Percentiles rank a stretch among this genome's conserved stretches.
These are phyloP conservation scores for Drosophila hawaiiensis DNA, from an alignment of 2,888 invertebrate species.

Conservation along the genomic window DNA sequence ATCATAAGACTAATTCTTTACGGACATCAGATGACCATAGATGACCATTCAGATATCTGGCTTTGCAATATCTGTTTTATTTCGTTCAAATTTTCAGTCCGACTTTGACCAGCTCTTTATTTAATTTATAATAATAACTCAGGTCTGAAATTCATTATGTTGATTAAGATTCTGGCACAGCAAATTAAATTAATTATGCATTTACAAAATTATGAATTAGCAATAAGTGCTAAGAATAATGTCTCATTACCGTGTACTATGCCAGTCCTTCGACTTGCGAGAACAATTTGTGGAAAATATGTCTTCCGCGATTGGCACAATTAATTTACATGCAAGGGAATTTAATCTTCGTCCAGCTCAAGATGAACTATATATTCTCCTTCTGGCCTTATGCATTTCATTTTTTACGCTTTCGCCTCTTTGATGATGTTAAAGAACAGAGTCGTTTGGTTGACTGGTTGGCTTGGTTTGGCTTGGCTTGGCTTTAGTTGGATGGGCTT, in stretches of 20 bases:
- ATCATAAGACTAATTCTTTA: neutral
- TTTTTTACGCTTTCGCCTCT: slow-evolving; percentile 16
- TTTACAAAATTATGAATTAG: neutral
- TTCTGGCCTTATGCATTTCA: slow-evolving; percentile 11
- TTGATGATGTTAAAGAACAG: slow-evolving; percentile 44
- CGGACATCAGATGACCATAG: neutral
- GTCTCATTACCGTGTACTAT: neutral
- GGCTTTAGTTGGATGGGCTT: slow-evolving; percentile 33
- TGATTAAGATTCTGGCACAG: neutral
- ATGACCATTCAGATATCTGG: neutral
- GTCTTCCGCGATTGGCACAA: too few relatives aligned
- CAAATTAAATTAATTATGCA: neutral
- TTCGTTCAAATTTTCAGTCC: neutral
- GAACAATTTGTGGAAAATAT: neutral
- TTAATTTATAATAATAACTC: neutral
- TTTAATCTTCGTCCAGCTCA: neutral
- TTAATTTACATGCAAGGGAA: neutral
- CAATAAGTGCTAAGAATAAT: neutral
- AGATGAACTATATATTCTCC: neutral
- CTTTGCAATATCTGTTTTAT: neutral
- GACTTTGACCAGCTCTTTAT: neutral
- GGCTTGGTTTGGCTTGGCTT: neutral
- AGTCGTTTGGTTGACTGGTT: slow-evolving; percentile 18
- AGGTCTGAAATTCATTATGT: neutral
- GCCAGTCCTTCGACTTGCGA: neutral